Evolutionary conservation across 2,888 invertebrate species (phyloP).

Genomic region (Galeopsomyia nigrocyanea): DNA sequence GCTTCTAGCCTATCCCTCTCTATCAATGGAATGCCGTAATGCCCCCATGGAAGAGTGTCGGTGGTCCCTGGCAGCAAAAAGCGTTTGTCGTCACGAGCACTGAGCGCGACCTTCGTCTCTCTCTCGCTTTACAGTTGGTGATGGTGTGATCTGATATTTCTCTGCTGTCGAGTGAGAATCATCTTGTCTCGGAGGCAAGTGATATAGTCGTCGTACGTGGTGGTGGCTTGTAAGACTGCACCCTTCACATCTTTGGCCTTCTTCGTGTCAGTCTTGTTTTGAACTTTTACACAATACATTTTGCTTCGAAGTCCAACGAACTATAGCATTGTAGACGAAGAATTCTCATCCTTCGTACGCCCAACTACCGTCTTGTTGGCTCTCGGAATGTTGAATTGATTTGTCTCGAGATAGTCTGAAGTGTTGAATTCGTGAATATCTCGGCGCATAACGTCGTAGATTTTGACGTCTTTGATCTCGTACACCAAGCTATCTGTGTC

Average conservation of each 20-base stretch:
- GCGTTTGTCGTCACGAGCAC: conserved; percentile 56
- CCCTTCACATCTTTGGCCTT: conserved; percentile 52
- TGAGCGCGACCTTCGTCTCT: conserved; percentile 43
- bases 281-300: conserved; percentile 47
- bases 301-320: conserved; percentile 50
- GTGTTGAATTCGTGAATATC: too few species aligned
- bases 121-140: conserved; percentile 9
- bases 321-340: conserved; percentile 55
- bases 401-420: too few species aligned
- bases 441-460: too few species aligned
- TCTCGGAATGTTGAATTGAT: background rate
- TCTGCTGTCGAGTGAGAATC: background rate
- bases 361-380: conserved; percentile 54
- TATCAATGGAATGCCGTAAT: conserved; percentile 36
- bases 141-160: too few species aligned
- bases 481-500: too few species aligned
- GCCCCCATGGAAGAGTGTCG: conserved; percentile 55
- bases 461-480: too few species aligned
- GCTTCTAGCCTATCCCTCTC: too few species aligned
- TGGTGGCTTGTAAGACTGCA: conserved; percentile 30
- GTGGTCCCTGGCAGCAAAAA: conserved; percentile 59
- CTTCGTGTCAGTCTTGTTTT: conserved; percentile 40
- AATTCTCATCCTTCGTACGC: conserved; percentile 59
- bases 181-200: conserved; percentile 17
- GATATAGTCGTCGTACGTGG: conserved; percentile 45